A percentile compares a stretch with the other conserved stretches of the same genome.
Evolutionary conservation across 30 jellyfish, hydroid and myxozoan genomes (phyloP).

Genomic region (Aurelia coerulea): DNA sequence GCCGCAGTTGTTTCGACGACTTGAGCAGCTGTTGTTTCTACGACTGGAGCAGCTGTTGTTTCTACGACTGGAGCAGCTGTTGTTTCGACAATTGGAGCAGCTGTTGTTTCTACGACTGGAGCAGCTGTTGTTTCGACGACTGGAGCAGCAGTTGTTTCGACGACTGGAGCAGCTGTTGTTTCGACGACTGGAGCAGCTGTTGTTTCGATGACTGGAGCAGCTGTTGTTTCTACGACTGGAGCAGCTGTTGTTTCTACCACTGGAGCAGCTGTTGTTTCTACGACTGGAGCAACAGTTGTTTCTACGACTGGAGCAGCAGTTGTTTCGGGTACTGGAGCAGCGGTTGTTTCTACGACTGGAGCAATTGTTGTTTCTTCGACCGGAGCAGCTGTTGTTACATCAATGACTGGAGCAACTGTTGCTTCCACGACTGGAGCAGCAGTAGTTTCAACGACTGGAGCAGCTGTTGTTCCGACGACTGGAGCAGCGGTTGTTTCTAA

Average conservation of each 20-base stretch:
- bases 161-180: slow-evolving; percentile 50
- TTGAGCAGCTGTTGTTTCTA: slow-evolving; percentile 18
- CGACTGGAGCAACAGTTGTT: slow-evolving; percentile 16
- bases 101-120: slow-evolving; percentile 24
- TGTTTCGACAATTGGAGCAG: slow-evolving; percentile 3
- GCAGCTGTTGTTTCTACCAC: slow-evolving; percentile 3
- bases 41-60: slow-evolving; percentile 45
- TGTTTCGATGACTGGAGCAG: slow-evolving; percentile 23
- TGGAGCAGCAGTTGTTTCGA: slow-evolving; percentile 25
- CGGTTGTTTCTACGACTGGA: slow-evolving; percentile 3
- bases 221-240: slow-evolving; percentile 11
- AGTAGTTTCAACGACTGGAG: slow-evolving; percentile 37
- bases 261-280: slow-evolving; percentile 9
- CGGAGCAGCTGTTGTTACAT: slow-evolving; percentile 18
- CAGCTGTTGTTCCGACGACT: slow-evolving; percentile 12
- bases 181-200: slow-evolving; percentile 33
- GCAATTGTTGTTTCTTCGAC: neutral
- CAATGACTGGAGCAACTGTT: slow-evolving; percentile 14
- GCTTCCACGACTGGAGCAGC: slow-evolving; percentile 24
- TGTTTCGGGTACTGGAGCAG: slow-evolving; percentile 26
- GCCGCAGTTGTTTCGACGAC: slow-evolving; percentile 29
- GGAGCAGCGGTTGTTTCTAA: slow-evolving; percentile 24
- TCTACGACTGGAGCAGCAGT: slow-evolving; percentile 12
- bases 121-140: slow-evolving; percentile 1
- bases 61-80: slow-evolving; percentile 16